Evolutionary conservation across 2,888 invertebrate genomes (phyloP).

Genomic region (Siphlonurus alternatus): DNA sequence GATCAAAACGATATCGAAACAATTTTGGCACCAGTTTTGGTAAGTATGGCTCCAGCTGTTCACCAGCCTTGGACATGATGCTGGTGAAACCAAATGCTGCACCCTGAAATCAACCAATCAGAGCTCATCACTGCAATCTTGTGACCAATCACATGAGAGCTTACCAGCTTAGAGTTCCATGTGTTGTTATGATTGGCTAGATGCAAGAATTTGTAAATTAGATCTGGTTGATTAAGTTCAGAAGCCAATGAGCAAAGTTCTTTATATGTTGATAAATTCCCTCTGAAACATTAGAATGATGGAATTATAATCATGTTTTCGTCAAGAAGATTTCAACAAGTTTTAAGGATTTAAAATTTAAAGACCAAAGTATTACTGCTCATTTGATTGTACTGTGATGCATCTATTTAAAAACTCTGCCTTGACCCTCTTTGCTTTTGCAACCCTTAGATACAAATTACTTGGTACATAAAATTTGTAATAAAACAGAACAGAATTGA

Average conservation of each 20-base stretch:
- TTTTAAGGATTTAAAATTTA: too few relatives aligned
- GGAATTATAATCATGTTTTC: too few relatives aligned
- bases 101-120: slow-evolving; percentile 32
- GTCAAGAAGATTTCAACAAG: too few relatives aligned
- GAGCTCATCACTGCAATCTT: background rate
- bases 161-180: slow-evolving; percentile 82
- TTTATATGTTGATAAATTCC: slow-evolving; percentile 66
- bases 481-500: too few relatives aligned
- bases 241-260: slow-evolving; percentile 87
- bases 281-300: slow-evolving; percentile 6
- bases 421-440: too few relatives aligned
- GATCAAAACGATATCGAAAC: slow-evolving; percentile 81
- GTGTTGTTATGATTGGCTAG: slow-evolving; percentile 85
- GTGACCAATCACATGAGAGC: too few relatives aligned
- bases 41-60: slow-evolving; percentile 40
- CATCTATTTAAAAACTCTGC: too few relatives aligned
- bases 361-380: too few relatives aligned
- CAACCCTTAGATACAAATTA: too few relatives aligned
- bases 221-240: slow-evolving; percentile 86
- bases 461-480: too few relatives aligned
- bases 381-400: too few relatives aligned
- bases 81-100: slow-evolving; percentile 87
- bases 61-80: slow-evolving; percentile 67
- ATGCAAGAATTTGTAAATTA: slow-evolving; percentile 92
- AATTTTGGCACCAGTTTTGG: slow-evolving; percentile 54